Evolutionary conservation across 2,888 invertebrate genomes (phyloP), one percentile per base, ranked within the genome.

Genomic region (Eucriotettix oculatus): DNA sequence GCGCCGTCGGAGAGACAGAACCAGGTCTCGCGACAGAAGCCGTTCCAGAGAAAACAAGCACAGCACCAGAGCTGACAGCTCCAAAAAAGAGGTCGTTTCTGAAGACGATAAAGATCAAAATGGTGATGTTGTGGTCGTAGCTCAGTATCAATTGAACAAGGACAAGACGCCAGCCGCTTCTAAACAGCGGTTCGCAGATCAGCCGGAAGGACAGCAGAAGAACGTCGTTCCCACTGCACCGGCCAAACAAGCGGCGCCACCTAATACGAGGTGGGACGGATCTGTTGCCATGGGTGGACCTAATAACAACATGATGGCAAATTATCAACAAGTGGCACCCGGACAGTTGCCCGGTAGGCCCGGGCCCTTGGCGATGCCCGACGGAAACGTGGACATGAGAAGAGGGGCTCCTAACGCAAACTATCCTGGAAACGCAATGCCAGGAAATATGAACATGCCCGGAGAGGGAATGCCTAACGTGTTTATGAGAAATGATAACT

Each of bases 51-150:
- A 60, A 16, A 44, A 43, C 9, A 60, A 52, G 16, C 52, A 53
- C 41, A 53, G 58, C 41, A 58, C 60, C n/a, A 29, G 53, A 10
- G 14, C 60, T 40, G 54, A 56, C 12, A 42, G 53, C 9, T 16
- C 42, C n/a, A 59, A 59, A 29, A 29, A 29, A 29, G 29, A 29
- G 29, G 29, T 29, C 2, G 29, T 29, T 10, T 60, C 60, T 0
- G 61, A 59, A 11, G 59, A 62, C 9, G 52, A 54, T 43, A 62
- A 62, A 14, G 62, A 64, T 44, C 63, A 61, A 10, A 56, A 61
- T 58, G 60, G 59, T 10, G 62, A 61, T 52, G 57, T 60, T 11
- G 59, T 64, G 10, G 56, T 64, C 7, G 48, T 60, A 12, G 55
- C 57, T 14, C 62, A 57, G n/a, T 63, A 59, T 44, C 52, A 56